Percentiles rank a stretch among this genome's conserved stretches.
phyloP scores from a whole-genome alignment of 2,113 vertebrate species.

The Gyps fulvus region DNA sequence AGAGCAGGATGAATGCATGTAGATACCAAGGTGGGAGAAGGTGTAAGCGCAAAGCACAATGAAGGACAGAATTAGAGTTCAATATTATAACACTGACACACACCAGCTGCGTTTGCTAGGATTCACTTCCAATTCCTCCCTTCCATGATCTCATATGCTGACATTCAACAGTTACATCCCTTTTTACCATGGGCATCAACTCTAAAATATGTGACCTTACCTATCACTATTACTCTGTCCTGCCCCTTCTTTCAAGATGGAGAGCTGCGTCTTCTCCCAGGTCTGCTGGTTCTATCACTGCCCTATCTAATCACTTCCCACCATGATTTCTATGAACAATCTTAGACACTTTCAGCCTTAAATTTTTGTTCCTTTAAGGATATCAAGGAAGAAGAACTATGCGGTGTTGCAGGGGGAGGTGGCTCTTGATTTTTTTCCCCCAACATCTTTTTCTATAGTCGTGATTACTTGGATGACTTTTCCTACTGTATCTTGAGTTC shows the following conservation, averaged over 20 bases:
- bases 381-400: not conserved
- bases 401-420: not conserved
- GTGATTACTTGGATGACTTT: not conserved
- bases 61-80: not conserved
- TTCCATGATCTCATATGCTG: not conserved
- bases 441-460: not conserved
- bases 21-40: not conserved
- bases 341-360: not conserved
- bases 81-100: not conserved
- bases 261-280: not conserved
- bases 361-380: not conserved
- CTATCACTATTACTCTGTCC: not conserved
- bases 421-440: not conserved
- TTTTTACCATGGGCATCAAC: not conserved
- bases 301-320: not conserved
- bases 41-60: not conserved
- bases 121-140: not conserved
- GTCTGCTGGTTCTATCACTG: not conserved
- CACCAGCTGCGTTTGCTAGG: not conserved
- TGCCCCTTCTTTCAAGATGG: not conserved
- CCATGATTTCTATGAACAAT: not conserved
- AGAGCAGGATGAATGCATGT: not conserved
- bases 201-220: not conserved
- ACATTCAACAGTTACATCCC: not conserved
- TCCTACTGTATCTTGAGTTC: not conserved